Base-by-base conservation (phyloP, 2,113 vertebrate species). In the Ammodytes dubius region DNA sequence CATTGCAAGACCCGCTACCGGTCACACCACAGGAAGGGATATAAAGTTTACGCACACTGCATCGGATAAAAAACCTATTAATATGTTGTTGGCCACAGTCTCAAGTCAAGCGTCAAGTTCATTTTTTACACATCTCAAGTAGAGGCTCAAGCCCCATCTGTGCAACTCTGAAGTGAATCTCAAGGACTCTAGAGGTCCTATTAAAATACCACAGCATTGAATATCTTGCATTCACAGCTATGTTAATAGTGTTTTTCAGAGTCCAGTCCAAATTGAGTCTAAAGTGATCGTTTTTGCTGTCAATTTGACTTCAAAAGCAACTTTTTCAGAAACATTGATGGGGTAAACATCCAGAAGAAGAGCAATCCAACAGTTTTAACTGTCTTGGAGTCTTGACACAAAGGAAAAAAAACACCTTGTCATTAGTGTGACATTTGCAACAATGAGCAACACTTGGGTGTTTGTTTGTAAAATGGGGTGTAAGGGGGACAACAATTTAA, bases 401-500 rank as follows among this genome's bases (percentile, higher is more conserved):
- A 40, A 50, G 57, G 37, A 54, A 9, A 54, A 14, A 46, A 64
- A 65, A 56, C 0, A 15, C 54, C 56, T 57, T 4, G 40, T 66
- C 70, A 56, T 46, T 53, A 50, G 53, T 64, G 77, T 69, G 70
- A 82, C 57, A 81, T 86, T 15, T 72, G 42, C 7, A 66, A 39
- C 70, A 53, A 54, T 1, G 27, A 68, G 71, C 67, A 65, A 52
- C 56, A 80, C 81, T 74, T 59, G 66, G 71, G 74, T 47, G 17
- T 82, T 37, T 79, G 54, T 77, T 65, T 79, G 67, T 27, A n/a
- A n/a, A n/a, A 74, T 47, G 47, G 46, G 53, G 79, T 67, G 79
- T 54, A 8, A 60, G 59, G 11, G 53, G 2, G 73, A 82, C 86
- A 91, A 76, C 91, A 91, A 92, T 79, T 91, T 82, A 77, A 79